These are phyloP conservation scores for Leptopilina myrica DNA, from an alignment of 2,888 invertebrate genomes.

Conservation along the genomic window DNA sequence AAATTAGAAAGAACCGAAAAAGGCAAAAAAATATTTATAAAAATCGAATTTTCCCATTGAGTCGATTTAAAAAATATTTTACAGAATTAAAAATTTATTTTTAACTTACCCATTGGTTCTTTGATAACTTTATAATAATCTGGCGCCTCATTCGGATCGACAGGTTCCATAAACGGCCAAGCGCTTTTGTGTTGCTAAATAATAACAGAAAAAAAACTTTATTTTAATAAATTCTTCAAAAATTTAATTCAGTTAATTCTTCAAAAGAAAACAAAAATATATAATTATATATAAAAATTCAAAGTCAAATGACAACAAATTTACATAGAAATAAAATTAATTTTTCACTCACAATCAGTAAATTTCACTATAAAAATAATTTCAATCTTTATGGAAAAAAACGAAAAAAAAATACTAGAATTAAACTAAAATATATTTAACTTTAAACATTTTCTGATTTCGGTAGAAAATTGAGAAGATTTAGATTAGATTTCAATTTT, in stretches of 20 bases:
- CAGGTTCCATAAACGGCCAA: conserved; percentile 99
- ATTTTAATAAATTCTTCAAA: conserved; percentile 18
- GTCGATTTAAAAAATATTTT: too few relatives aligned
- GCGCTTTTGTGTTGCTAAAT: conserved; percentile 94
- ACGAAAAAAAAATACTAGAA: not conserved
- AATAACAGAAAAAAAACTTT: conserved; percentile 7
- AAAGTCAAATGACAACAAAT: too few relatives aligned
- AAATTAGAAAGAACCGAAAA: not conserved
- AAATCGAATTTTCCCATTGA: not conserved
- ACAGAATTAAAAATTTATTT: not conserved
- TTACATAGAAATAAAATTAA: too few relatives aligned
- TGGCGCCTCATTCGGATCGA: conserved; percentile 96
- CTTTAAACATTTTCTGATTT: too few relatives aligned
- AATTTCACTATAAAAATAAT: too few relatives aligned
- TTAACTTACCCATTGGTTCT: conserved; percentile 93
- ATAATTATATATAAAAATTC: too few relatives aligned
- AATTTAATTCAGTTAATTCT: conserved; percentile 11
- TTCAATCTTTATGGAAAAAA: not conserved
- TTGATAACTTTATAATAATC: conserved; percentile 97
- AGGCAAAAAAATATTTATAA: conserved; percentile 23
- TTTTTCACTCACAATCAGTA: too few relatives aligned
- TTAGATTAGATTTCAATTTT: too few relatives aligned
- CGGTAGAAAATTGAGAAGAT: too few relatives aligned
- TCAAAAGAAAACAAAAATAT: too few relatives aligned
- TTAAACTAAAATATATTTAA: not conserved